Evolutionary conservation across 2,888 invertebrate species (phyloP), one percentile per base, ranked within the genome.

Genomic region (Cordilura impudica): DNA sequence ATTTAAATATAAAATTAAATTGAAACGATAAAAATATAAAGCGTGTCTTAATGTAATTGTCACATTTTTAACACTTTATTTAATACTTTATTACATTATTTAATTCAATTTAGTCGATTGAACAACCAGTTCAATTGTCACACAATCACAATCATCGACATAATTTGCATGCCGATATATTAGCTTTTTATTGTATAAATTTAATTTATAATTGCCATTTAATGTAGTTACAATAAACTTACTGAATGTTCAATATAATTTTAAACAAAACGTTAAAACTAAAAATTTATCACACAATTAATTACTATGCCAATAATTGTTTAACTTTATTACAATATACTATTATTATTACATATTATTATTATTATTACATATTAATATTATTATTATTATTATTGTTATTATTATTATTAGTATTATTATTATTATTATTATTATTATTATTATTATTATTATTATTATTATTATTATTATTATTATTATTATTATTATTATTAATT

Each of bases 11-110:
- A 39, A 51, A 61, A 18, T 16, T 43, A 23, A 49, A 43, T 7
- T 12, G 21, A 35, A 53, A 69, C 21, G 65, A 53, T 73, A 65
- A 73, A 73, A 74, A 23, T 78, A 47, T 60, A 66, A 74, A 70
- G 78, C 74, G 74, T 78, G 78, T 71, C 74, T 71, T 66, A 2
- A 39, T 16, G 66, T 43, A 74, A 74, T 74, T 79, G 70, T 49
- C 47, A 65, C 53, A 73, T 53, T 69, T 66, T 79, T 79, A 66
- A 74, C 78, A 79, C 78, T 61, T 66, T 74, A 56, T 51, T 69
- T 73, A 49, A 26, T 47, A 47, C 29, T 47, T 69, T 53, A 10
- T 14, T 51, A 5, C 14, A 21, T n/a, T 26, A 26, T 26, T 26
- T 4, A 26, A 26, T 26, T 39, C 12, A n/a, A 39, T 39, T 39